Evolutionary conservation across 2,113 vertebrate species (phyloP), one percentile per base, ranked within the genome.

Genomic region (Albula goreensis): DNA sequence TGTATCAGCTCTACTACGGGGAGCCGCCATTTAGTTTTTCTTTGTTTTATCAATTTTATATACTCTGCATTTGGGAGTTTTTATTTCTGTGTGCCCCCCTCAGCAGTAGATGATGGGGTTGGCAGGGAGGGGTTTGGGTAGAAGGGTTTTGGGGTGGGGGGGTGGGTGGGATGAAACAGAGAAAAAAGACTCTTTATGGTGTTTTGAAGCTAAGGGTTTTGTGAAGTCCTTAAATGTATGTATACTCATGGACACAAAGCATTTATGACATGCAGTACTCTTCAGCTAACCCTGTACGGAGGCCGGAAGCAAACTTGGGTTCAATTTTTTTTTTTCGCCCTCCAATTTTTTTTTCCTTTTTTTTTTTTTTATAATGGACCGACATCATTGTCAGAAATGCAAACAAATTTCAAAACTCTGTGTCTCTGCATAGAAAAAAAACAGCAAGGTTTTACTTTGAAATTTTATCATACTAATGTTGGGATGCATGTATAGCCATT

Each of bases 1-100:
- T 31, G 31, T 31, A 31, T 77, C 48, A 12, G 25, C 50, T 78
- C 6, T 57, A 5, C 53, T 15, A n/a, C 17, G 83, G 31, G 6
- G 70, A 31, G 70, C 9, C n/a, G 70, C 70, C 70, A 74, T 74
- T 79, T 66, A 19, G 11, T 80, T 80, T 80, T 19, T 80, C 50
- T 56, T 85, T 57, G 78, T 85, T 85, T 80, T 49, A 80, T 13
- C 25, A 3, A 15, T 17, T 85, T 78, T 63, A 60, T 85, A 85
- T 50, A n/a, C 49, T 52, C 77, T 80, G 52, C 49, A 85, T 15
- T 52, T 53, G 17, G 50, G 80, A 22, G 5, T 49, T 49, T 49
- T 50, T 53, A 10, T 81, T 31, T 19, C 48, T 41, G 19, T 83
- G 12, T 7, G 31, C 25, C n/a, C 12, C 52, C 22, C 70, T 74